Evolutionary conservation across 2,797 vertebrate species (phyloP), one percentile per base, ranked within the genome.

Genomic region (Perodicticus potto): DNA sequence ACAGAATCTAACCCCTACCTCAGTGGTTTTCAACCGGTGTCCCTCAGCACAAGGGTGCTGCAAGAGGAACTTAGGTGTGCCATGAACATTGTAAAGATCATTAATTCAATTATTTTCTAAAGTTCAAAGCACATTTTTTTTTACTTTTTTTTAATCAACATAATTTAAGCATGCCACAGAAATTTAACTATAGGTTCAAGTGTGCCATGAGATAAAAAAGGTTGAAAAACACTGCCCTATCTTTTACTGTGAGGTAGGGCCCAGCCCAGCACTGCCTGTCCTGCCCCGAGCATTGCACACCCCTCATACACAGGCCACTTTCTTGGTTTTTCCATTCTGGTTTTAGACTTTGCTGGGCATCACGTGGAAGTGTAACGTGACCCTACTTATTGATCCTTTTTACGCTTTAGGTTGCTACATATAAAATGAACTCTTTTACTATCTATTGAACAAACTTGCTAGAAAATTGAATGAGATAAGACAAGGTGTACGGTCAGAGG

Each of bases 381-480:
- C 9, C n/a, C 29, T 40, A 8, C 1, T 17, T 57, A 20, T 1
- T 59, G 45, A 45, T 34, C 16, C 34, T 72, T 77, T 37, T 61
- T 69, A 57, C 84, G 49, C 72, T 55, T 40, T 17, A 20, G 7
- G 27, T 40, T 74, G 32, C 43, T 55, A 8, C 12, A 12, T 17
- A 27, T 29, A 53, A 84, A 73, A 61, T 4, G 27, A 25, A 45
- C 16, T 70, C 57, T 80, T 70, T 45, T 2, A 29, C 45, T 5
- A 73, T 27, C 45, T 43, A 32, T 32, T 2, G 4, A 94, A 65
- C 45, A 89, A 81, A 95, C 67, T 3, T 37, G 5, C 55, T 49
- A 2, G 43, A 45, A 96, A 85, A 32, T 2, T 14, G 78, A 86
- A 34, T 77, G 88, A 93, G 43, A n/a, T 17, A 85, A 57, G 91